phyloP scores from a whole-genome alignment of 92 coral and sea anemone species.

The Heliopora coerulea region DNA sequence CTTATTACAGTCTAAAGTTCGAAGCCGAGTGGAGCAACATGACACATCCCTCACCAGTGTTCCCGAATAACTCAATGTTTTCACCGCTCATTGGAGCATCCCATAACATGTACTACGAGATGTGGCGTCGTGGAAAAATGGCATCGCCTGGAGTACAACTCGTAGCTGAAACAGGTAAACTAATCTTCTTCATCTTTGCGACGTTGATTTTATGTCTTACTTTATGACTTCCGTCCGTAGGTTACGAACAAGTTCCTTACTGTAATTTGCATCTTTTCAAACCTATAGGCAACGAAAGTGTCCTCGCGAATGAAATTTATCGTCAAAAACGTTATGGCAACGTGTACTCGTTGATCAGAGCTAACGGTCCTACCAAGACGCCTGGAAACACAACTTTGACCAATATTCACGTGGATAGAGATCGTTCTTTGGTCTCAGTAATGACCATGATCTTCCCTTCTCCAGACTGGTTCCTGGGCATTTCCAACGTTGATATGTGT shows the following conservation, averaged over 20 bases:
- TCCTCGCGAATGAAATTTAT: slow-evolving; percentile 8
- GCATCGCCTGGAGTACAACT: slow-evolving; percentile 54
- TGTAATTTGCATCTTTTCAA: too few relatives aligned
- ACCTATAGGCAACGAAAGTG: neutral
- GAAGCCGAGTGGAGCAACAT: slow-evolving; percentile 46
- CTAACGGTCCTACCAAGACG: neutral
- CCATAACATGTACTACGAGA: slow-evolving; percentile 53
- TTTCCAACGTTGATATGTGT: slow-evolving; percentile 39
- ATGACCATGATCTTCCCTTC: slow-evolving; percentile 18
- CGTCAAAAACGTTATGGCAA: slow-evolving; percentile 22
- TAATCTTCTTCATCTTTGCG: neutral
- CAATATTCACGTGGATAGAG: slow-evolving; percentile 20
- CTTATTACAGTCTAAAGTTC: slow-evolving; percentile 41
- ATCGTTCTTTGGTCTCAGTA: slow-evolving; percentile 15
- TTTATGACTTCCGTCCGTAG: neutral
- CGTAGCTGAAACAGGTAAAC: slow-evolving; percentile 62
- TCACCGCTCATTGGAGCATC: slow-evolving; percentile 61
- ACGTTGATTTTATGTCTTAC: neutral
- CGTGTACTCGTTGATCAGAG: neutral
- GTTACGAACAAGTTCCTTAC: too few relatives aligned
- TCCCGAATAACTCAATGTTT: slow-evolving; percentile 41
- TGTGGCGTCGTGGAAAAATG: slow-evolving; percentile 56
- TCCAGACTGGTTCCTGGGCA: slow-evolving; percentile 30
- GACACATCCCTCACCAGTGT: slow-evolving; percentile 49
- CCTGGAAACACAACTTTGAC: slow-evolving; percentile 10